A percentile compares a stretch with the other conserved stretches of the same genome.
Evolutionary conservation across 2,797 vertebrate genomes (phyloP).

Genomic region (Chlorospingus semifuscus): DNA sequence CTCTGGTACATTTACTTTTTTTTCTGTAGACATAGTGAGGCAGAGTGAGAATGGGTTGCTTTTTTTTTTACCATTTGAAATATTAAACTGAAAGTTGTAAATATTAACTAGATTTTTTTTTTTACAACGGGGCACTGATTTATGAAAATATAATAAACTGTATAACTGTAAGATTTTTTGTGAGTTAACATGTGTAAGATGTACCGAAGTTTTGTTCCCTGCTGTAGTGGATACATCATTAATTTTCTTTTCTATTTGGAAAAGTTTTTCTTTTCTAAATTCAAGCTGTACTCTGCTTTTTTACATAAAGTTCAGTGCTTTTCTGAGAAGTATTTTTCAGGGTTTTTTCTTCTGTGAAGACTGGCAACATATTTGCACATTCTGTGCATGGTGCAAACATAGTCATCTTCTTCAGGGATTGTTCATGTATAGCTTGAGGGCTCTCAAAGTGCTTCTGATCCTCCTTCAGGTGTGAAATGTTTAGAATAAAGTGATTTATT

Average conservation of each 20-base stretch:
- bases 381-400: not conserved
- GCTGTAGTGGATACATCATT: not conserved
- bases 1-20: not conserved
- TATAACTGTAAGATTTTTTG: not conserved
- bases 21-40: not conserved
- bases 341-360: not conserved
- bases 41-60: not conserved
- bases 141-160: not conserved
- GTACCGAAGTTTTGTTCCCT: not conserved
- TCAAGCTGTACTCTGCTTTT: not conserved
- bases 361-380: not conserved
- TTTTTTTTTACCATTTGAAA: not conserved
- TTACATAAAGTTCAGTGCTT: not conserved
- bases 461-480: slow-evolving; percentile 38
- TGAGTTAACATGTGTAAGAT: not conserved
- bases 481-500: slow-evolving; percentile 49
- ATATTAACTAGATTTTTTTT: not conserved
- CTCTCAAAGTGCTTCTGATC: not conserved
- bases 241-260: not conserved
- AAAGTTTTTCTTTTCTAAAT: not conserved
- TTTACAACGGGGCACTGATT: not conserved
- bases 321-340: not conserved
- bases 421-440: not conserved
- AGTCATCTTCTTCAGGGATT: not conserved
- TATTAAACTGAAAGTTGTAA: not conserved